Percentiles rank a stretch among this genome's conserved stretches.
These are phyloP conservation scores for Cyprinus carpio DNA, from an alignment of 2,113 vertebrate species.

Conservation along the genomic window DNA sequence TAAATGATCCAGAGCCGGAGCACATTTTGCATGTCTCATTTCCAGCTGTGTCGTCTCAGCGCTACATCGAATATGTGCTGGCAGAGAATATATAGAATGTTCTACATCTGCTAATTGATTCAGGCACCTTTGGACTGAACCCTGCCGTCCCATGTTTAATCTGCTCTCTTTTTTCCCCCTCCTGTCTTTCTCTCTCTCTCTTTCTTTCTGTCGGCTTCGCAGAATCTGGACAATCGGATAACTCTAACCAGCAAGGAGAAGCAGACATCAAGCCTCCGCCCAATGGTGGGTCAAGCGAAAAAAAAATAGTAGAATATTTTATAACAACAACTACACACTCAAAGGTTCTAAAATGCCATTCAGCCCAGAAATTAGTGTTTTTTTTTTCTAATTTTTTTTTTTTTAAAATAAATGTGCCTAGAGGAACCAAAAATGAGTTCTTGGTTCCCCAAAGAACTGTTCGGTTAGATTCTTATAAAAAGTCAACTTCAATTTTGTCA, in stretches of 20 bases:
- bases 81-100: slow-evolving; percentile 5
- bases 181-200: slow-evolving; percentile 23
- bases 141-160: slow-evolving; percentile 27
- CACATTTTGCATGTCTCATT: slow-evolving; percentile 27
- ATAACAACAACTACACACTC: neutral
- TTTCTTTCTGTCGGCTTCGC: slow-evolving; percentile 49
- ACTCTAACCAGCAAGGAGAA: slow-evolving; percentile 93
- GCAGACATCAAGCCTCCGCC: slow-evolving; percentile 94
- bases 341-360: neutral
- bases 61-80: slow-evolving; percentile 16
- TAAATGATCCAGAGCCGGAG: slow-evolving; percentile 27
- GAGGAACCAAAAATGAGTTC: neutral
- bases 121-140: slow-evolving; percentile 19
- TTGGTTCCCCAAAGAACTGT: neutral
- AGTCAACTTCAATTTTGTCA: neutral
- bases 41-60: slow-evolving; percentile 17
- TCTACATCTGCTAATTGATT: slow-evolving; percentile 27
- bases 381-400: neutral
- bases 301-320: too few relatives aligned
- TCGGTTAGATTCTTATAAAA: neutral
- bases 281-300: slow-evolving; percentile 79
- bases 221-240: slow-evolving; percentile 97
- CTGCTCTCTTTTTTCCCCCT: slow-evolving; percentile 31
- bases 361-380: neutral
- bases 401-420: neutral